A percentile compares a stretch with the other conserved stretches of the same genome.
Evolutionary conservation across 2,888 invertebrate species (phyloP).

Genomic region (Caenorhabditis auriculariae): DNA sequence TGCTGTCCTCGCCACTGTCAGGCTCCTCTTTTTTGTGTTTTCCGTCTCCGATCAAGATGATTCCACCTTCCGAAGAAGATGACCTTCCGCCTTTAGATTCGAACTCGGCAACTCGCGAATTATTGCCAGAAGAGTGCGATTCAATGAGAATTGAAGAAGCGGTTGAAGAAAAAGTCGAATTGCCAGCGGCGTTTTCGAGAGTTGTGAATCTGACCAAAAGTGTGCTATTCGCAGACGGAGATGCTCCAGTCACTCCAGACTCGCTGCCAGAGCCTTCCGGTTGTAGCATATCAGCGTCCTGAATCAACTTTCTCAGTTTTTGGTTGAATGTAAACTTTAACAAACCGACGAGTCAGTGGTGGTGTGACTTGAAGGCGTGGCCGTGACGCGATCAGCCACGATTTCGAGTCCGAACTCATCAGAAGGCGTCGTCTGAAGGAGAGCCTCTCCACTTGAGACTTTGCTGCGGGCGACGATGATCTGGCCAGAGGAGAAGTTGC

Average conservation of each 20-base stretch:
- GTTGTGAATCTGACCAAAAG: conserved; percentile 21
- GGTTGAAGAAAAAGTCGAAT: background rate
- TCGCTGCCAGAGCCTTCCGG: conserved; percentile 16
- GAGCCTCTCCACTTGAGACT: conserved; percentile 18
- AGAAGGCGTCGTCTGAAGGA: conserved; percentile 10
- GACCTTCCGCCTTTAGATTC: background rate
- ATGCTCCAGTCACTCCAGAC: conserved; percentile 14
- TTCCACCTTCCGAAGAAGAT: background rate
- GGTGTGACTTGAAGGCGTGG: background rate
- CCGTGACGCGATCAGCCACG: background rate
- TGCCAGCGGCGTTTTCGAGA: conserved; percentile 11
- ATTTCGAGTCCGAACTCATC: conserved; percentile 30
- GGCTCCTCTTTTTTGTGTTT: background rate
- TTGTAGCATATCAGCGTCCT: conserved; percentile 28
- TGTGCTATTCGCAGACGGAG: conserved; percentile 12
- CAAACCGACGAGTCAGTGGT: too few relatives aligned
- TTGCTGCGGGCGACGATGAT: conserved; percentile 38
- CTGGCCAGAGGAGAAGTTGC: conserved; percentile 41
- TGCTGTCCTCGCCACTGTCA: background rate
- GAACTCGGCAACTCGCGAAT: background rate
- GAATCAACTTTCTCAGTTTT: too few relatives aligned
- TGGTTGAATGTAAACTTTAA: too few relatives aligned
- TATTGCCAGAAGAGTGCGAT: background rate
- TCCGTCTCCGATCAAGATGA: background rate
- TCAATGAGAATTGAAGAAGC: background rate